These are phyloP conservation scores for Macaria liturata DNA, from an alignment of 2,888 invertebrate genomes.

Conservation along the genomic window DNA sequence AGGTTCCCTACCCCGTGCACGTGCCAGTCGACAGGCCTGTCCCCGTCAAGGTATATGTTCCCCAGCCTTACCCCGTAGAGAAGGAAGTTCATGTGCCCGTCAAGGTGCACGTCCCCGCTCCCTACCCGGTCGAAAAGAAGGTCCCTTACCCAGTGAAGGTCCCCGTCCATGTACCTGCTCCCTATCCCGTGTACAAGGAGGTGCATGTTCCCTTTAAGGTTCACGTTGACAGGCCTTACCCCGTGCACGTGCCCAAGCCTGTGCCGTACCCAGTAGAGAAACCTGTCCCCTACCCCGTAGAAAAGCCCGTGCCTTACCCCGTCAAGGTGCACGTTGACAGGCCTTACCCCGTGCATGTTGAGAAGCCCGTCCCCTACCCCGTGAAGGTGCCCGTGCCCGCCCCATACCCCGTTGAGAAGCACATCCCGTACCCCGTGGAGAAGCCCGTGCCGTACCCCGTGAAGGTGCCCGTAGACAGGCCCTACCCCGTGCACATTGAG, in stretches of 20 bases:
- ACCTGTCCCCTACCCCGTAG: slow-evolving; percentile 73
- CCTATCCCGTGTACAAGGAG: slow-evolving; percentile 84
- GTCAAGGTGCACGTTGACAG: slow-evolving; percentile 85
- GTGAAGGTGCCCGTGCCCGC: slow-evolving; percentile 87
- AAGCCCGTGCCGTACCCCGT: slow-evolving; percentile 87
- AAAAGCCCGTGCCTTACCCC: slow-evolving; percentile 80
- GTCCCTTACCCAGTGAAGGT: slow-evolving; percentile 86
- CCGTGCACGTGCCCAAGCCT: slow-evolving; percentile 84
- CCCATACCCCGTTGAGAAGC: slow-evolving; percentile 84
- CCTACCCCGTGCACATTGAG: slow-evolving; percentile 86
- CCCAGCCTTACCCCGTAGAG: slow-evolving; percentile 83
- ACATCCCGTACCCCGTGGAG: slow-evolving; percentile 86
- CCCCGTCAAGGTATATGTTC: slow-evolving; percentile 81
- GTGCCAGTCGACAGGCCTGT: slow-evolving; percentile 78
- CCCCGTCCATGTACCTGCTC: slow-evolving; percentile 84
- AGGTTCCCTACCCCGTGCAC: slow-evolving; percentile 81
- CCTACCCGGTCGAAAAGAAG: slow-evolving; percentile 87
- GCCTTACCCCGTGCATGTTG: slow-evolving; percentile 76
- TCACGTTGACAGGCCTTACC: slow-evolving; percentile 85
- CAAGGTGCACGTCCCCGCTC: slow-evolving; percentile 87
- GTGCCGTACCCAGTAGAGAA: slow-evolving; percentile 85
- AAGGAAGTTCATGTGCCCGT: slow-evolving; percentile 86
- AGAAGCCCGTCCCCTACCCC: slow-evolving; percentile 75
- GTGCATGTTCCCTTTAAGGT: slow-evolving; percentile 85
- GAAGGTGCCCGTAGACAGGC: slow-evolving; percentile 85